These are phyloP conservation scores for Cuculus canorus DNA, from an alignment of 2,797 vertebrate species.

Conservation along the genomic window DNA sequence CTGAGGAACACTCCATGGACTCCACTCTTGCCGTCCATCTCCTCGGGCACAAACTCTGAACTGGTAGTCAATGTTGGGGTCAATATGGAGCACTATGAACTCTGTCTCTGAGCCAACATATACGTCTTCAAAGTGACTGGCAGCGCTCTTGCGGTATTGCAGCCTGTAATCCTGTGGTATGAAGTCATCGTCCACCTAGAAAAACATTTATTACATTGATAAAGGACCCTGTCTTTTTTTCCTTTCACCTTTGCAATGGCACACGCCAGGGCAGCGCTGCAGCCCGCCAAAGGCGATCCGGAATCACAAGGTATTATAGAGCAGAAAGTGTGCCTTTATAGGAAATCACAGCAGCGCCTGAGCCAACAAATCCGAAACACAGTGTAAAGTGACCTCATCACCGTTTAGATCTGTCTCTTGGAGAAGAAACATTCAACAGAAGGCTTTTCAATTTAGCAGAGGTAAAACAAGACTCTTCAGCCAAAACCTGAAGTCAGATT, in stretches of 20 bases:
- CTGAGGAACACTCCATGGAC: conserved; percentile 94
- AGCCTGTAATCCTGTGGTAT: conserved; percentile 88
- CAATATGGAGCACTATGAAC: conserved; percentile 91
- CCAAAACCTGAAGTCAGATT: background rate
- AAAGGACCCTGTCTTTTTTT: background rate
- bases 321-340: background rate
- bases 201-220: background rate
- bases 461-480: background rate
- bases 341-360: background rate
- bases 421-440: background rate
- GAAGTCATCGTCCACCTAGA: conserved; percentile 95
- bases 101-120: conserved; percentile 90
- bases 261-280: background rate
- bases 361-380: background rate
- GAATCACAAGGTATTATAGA: background rate
- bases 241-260: background rate
- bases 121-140: conserved; percentile 88
- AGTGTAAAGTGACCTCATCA: background rate
- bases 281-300: background rate
- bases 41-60: conserved; percentile 93
- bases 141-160: conserved; percentile 85
- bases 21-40: conserved; percentile 95
- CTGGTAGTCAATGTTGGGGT: conserved; percentile 88
- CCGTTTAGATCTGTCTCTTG: background rate
- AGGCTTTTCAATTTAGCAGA: background rate